Conservation (phyloP, 2,888 invertebrate genomes). For the Stegana nigrithorax region DNA sequence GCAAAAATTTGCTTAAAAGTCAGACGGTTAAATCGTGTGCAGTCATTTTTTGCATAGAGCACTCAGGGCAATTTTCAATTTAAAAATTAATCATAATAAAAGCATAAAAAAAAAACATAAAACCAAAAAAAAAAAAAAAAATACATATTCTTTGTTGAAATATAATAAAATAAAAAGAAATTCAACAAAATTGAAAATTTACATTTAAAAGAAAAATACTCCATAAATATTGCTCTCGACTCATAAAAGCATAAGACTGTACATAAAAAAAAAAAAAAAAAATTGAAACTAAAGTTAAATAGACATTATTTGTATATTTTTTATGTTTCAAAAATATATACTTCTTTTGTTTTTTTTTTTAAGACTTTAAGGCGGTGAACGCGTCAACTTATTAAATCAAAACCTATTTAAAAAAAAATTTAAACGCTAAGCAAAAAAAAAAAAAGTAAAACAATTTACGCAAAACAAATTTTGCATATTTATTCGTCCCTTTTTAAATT, state of each 20-base stretch:
- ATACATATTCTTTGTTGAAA: no score
- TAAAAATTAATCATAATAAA: constrained; percentile 10
- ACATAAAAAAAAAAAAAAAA: constrained; percentile 46
- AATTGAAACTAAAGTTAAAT: constrained; percentile 52
- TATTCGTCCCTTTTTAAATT: neutral
- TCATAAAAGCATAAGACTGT: constrained; percentile 60
- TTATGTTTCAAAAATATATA: no score
- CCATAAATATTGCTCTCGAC: constrained; percentile 56
- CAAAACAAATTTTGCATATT: neutral
- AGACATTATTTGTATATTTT: neutral
- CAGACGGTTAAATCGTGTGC: neutral
- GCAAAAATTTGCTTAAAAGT: no score
- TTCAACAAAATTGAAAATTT: constrained; percentile 16
- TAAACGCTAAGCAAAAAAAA: neutral
- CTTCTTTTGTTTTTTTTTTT: constrained; percentile 22
- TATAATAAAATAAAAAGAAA: constrained; percentile 12
- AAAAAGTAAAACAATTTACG: neutral
- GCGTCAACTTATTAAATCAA: constrained; percentile 48
- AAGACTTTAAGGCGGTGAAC: no score
- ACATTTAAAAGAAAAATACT: constrained; percentile 36
- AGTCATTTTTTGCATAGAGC: constrained; percentile 49
- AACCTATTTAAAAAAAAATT: constrained; percentile 41
- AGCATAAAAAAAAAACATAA: constrained; percentile 27
- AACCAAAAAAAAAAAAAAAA: constrained; percentile 18
- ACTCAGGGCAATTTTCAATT: constrained; percentile 58